Conservation (phyloP, 1,140 invertebrate species). For the Cydia strobilella region DNA sequence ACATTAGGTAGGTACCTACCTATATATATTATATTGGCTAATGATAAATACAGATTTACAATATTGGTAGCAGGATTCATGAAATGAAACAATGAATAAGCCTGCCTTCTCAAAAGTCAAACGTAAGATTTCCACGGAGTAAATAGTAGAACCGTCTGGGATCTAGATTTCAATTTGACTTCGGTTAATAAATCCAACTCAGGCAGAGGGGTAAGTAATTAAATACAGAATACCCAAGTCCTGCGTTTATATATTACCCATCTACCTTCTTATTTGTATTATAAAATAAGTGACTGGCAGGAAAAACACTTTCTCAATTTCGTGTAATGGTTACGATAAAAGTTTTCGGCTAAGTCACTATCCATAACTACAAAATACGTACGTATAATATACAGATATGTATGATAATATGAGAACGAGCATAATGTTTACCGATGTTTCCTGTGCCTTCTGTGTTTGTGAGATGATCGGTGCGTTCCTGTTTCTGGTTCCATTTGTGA, state of each 20-base stretch:
- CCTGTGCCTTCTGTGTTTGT: slow-evolving; percentile 81
- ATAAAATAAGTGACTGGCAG: slow-evolving; percentile 18
- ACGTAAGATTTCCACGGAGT: background rate
- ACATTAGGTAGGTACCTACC: background rate
- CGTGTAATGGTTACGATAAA: slow-evolving; percentile 27
- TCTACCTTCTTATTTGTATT: background rate
- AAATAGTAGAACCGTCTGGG: slow-evolving; percentile 3
- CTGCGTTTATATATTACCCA: background rate
- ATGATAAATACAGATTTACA: background rate
- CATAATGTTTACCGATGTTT: slow-evolving; percentile 82
- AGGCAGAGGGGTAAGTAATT: slow-evolving; percentile 6
- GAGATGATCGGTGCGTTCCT: slow-evolving; percentile 78
- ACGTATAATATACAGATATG: background rate
- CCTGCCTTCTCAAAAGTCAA: slow-evolving; percentile 5
- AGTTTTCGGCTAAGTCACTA: slow-evolving; percentile 30
- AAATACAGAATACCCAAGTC: background rate
- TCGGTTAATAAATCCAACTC: slow-evolving; percentile 1
- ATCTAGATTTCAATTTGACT: slow-evolving; percentile 26
- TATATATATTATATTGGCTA: background rate
- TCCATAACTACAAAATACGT: slow-evolving; percentile 5
- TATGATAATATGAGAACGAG: slow-evolving; percentile 9
- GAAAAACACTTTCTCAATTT: slow-evolving; percentile 31
- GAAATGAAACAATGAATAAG: slow-evolving; percentile 1
- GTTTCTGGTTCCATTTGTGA: slow-evolving; percentile 76
- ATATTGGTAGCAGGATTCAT: background rate